Conservation (phyloP, 2,797 vertebrate genomes). For the Amniataba percoides region DNA sequence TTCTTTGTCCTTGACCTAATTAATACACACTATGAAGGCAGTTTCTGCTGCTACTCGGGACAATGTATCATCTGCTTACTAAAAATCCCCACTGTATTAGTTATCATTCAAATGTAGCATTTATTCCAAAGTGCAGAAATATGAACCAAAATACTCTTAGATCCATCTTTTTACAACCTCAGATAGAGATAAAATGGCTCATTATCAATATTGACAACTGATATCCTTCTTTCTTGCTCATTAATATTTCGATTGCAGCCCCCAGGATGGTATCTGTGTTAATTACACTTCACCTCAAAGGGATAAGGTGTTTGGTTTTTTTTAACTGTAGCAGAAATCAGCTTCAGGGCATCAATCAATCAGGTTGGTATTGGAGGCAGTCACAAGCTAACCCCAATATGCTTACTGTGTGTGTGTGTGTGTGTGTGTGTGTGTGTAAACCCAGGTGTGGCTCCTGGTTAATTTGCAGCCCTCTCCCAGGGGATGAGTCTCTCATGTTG, state of each 20-base stretch:
- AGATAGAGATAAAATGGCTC: background rate
- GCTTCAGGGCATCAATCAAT: slow-evolving; percentile 46
- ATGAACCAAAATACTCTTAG: background rate
- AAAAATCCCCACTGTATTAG: background rate
- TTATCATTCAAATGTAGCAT: background rate
- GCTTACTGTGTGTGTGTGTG: slow-evolving; percentile 9
- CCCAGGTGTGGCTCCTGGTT: slow-evolving; percentile 71
- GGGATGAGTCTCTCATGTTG: slow-evolving; percentile 61
- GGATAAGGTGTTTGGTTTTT: background rate
- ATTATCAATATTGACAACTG: background rate
- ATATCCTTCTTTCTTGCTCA: background rate
- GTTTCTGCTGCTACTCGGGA: background rate
- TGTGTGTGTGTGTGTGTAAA: slow-evolving; percentile 18
- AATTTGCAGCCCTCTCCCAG: slow-evolving; percentile 58
- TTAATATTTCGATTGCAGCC: slow-evolving; percentile 30
- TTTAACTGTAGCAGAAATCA: slow-evolving; percentile 15
- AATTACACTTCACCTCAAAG: slow-evolving; percentile 30
- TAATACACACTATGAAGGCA: background rate
- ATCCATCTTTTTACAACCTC: background rate
- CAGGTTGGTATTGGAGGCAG: slow-evolving; percentile 27
- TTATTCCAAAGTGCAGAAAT: background rate
- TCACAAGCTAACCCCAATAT: slow-evolving; percentile 23
- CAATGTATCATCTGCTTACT: background rate
- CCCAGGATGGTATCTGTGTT: background rate
- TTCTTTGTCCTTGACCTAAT: background rate